Evolutionary conservation across 2,113 vertebrate genomes (phyloP), one percentile per base, ranked within the genome.

Genomic region (Edolisoma coerulescens): DNA sequence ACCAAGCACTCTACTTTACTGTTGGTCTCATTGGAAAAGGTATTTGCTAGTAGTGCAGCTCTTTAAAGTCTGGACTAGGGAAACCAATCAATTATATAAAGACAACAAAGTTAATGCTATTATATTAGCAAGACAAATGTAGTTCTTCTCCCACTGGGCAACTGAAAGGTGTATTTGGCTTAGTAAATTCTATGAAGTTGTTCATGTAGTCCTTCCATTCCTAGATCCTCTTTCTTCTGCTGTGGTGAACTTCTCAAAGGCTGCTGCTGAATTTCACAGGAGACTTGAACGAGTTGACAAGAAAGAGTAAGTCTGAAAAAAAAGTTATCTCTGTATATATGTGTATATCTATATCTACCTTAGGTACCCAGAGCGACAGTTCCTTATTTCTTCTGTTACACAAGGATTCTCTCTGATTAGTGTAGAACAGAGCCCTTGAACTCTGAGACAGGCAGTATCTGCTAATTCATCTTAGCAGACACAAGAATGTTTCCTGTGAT

Each of bases 201-300:
- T 35, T 94, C 7, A 95, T 41, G 24, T 56, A 42, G 18, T 59
- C 39, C 54, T 79, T 87, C 78, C 13, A 92, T 89, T 87, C 94
- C 44, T 87, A 99, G 99, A 98, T 73, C 79, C 98, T 21, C 97
- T 99, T 79, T 99, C 99, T 98, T 99, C 98, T 61, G 99, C 99
- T 20, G 98, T 98, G 85, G 56, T 93, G 20, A 99, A 99, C 95
- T 99, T 99, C 96, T 98, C 99, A 15, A 74, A 95, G 44, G 98
- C 98, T 89, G 98, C 99, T 41, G 77, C 65, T 23, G 98, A 97
- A 78, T 99, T 99, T 87, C 98, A 99, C 10, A 87, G 97, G 78
- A 98, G 98, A 47, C 98, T 99, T 33, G 94, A 95, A 71, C 94
- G 95, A 53, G 87, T 99, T 56, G 97, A 99, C 97, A 97, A 84